These are phyloP conservation scores for Ophiothrix spiculata DNA, from an alignment of 35 echinoderm and acorn worm genomes.

Conservation along the genomic window DNA sequence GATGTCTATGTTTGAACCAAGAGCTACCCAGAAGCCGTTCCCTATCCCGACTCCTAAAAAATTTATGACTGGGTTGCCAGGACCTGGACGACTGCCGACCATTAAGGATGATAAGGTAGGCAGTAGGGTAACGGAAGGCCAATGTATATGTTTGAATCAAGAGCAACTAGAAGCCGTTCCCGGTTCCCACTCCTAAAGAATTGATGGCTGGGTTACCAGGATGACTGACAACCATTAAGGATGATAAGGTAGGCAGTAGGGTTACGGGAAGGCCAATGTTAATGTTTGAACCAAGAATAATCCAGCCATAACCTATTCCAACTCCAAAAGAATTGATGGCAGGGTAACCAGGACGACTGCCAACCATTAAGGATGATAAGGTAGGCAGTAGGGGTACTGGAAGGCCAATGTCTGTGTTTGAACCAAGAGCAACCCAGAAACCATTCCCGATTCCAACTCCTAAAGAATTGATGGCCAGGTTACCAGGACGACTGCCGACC, in stretches of 20 bases:
- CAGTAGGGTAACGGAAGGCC: conserved; percentile 69
- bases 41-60: too few relatives aligned
- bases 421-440: conserved; percentile 46
- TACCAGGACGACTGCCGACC: neutral
- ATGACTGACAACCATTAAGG: too few relatives aligned
- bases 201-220: too few relatives aligned
- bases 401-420: conserved; percentile 73
- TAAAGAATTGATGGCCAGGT: neutral
- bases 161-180: conserved; percentile 42
- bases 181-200: too few relatives aligned
- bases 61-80: too few relatives aligned
- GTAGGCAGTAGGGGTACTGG: conserved; percentile 18
- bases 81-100: too few relatives aligned
- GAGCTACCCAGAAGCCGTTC: too few relatives aligned
- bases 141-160: conserved; percentile 60
- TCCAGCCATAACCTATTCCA: conserved; percentile 39
- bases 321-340: neutral
- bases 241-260: too few relatives aligned
- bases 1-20: too few relatives aligned
- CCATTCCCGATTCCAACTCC: conserved; percentile 25
- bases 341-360: too few relatives aligned
- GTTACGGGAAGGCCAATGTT: conserved; percentile 40
- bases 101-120: too few relatives aligned
- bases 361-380: too few relatives aligned
- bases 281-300: conserved; percentile 71